Percentiles rank a stretch among this genome's conserved stretches.
These are phyloP conservation scores for Probosciger aterrimus DNA, from an alignment of 2,113 vertebrate genomes.

Conservation along the genomic window DNA sequence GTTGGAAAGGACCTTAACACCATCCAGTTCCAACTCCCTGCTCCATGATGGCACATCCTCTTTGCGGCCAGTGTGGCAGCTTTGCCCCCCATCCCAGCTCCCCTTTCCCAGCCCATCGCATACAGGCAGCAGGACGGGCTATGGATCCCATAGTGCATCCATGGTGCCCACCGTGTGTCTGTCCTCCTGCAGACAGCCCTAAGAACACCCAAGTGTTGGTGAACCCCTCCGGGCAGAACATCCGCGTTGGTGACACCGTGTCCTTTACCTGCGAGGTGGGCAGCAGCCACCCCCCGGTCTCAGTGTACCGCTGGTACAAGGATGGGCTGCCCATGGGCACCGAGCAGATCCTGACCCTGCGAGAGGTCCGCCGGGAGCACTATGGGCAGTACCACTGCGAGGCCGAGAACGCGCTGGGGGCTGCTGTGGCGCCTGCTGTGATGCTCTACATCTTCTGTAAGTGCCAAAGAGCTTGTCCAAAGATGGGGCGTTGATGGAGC, in stretches of 20 bases:
- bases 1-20: not conserved
- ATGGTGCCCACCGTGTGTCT: accelerated
- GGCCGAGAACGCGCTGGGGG: constrained; percentile 40
- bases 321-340: not conserved
- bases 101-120: not conserved
- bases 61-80: accelerated
- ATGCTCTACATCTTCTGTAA: constrained; percentile 70
- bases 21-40: not conserved
- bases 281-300: constrained; percentile 63
- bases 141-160: accelerated
- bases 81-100: not conserved
- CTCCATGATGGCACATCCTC: not conserved
- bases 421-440: accelerated
- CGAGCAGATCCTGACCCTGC: not conserved
- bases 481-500: accelerated
- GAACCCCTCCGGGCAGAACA: constrained; percentile 25
- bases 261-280: constrained; percentile 59
- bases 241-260: constrained; percentile 51
- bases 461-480: not conserved
- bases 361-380: not conserved
- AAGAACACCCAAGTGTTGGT: not conserved
- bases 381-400: constrained; percentile 64
- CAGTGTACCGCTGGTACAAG: constrained; percentile 52
- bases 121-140: accelerated
- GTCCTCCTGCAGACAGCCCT: constrained; percentile 59